Evolutionary conservation across 2,113 vertebrate species (phyloP).

Genomic region (Apaloderma vittatum): DNA sequence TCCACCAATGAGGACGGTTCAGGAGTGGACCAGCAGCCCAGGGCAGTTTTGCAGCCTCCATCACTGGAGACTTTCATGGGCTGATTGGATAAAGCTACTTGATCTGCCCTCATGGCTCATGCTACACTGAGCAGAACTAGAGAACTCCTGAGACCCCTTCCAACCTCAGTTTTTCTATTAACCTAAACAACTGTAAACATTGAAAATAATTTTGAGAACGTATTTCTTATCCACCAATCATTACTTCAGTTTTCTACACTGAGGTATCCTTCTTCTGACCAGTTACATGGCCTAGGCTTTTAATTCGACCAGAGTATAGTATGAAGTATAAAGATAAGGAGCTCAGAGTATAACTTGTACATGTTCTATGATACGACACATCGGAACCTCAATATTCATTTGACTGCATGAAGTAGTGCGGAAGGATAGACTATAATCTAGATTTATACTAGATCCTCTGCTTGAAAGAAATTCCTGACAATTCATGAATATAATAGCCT

Average conservation of each 20-base stretch:
- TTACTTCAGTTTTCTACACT: neutral
- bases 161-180: neutral
- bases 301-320: neutral
- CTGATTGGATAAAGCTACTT: neutral
- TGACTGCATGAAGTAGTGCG: neutral
- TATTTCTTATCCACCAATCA: neutral
- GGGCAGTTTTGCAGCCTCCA: neutral
- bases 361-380: accelerated
- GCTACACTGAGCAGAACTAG: neutral
- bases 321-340: neutral
- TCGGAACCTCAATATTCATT: neutral
- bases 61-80: neutral
- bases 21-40: neutral
- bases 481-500: neutral
- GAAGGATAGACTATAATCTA: neutral
- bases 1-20: neutral
- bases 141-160: neutral
- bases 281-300: neutral
- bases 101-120: neutral
- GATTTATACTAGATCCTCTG: neutral
- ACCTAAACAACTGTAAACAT: neutral
- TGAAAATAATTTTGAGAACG: neutral
- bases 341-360: neutral
- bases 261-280: neutral
- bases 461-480: neutral